phyloP scores from a whole-genome alignment of 2,888 invertebrate genomes.

The Alviniconcha strummeri region DNA sequence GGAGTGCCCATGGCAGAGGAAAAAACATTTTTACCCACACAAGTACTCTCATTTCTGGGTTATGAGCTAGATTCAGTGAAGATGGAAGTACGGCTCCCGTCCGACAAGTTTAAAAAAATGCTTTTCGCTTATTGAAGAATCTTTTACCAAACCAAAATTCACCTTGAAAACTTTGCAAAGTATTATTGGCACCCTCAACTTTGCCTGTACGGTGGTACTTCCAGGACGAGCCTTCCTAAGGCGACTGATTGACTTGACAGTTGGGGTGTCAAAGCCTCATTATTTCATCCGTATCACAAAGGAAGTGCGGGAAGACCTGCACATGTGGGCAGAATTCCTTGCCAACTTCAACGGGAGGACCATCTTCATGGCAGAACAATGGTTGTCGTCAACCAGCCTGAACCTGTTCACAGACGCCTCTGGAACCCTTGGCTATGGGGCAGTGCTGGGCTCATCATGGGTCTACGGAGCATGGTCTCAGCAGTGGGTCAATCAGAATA shows the following conservation, averaged over 20 bases:
- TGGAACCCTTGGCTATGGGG: constrained; percentile 6
- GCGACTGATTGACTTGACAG: too few species aligned
- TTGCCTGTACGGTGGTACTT: not conserved
- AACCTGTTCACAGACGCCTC: constrained; percentile 16
- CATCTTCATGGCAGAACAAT: not conserved
- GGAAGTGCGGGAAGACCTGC: not conserved
- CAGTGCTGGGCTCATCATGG: constrained; percentile 20
- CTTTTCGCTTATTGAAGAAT: not conserved
- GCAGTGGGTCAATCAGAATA: not conserved
- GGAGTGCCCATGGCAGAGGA: constrained; percentile 10
- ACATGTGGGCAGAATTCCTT: too few species aligned
- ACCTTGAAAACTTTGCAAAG: not conserved
- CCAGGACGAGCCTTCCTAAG: not conserved
- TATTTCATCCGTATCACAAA: not conserved
- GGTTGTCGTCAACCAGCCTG: not conserved
- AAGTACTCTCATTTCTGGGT: not conserved
- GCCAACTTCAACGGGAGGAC: too few species aligned
- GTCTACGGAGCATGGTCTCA: constrained; percentile 16
- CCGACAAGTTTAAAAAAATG: not conserved
- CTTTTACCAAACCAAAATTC: too few species aligned
- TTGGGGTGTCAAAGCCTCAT: too few species aligned
- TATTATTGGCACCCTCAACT: not conserved
- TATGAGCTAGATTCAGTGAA: not conserved
- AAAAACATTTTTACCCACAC: not conserved
- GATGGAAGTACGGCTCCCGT: not conserved